Evolutionary conservation across 2,888 invertebrate species (phyloP).

Genomic region (Yponomeuta cagnagella): DNA sequence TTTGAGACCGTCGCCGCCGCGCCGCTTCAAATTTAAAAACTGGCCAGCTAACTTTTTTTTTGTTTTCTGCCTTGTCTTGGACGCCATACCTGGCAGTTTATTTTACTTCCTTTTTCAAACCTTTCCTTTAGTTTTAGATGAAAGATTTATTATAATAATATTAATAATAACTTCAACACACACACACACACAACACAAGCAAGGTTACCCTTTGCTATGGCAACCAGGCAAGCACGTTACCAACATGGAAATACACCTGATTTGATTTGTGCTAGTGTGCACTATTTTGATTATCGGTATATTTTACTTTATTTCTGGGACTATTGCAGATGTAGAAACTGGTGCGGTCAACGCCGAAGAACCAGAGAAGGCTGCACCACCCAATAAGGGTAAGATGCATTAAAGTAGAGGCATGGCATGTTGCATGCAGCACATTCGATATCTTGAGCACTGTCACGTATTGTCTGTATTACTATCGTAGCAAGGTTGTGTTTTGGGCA

Average conservation of each 20-base stretch:
- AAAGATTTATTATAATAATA: no score
- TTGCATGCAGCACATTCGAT: constrained; percentile 8
- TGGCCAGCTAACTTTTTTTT: no score
- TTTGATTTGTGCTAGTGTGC: neutral
- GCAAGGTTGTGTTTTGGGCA: neutral
- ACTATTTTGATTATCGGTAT: neutral
- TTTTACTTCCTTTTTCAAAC: neutral
- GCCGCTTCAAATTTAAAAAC: no score
- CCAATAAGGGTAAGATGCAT: constrained; percentile 18
- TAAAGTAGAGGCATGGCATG: constrained; percentile 16
- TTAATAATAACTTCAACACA: no score
- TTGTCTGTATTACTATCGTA: neutral
- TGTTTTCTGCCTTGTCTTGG: no score
- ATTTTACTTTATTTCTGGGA: neutral
- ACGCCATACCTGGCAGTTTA: neutral
- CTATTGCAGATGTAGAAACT: constrained; percentile 20
- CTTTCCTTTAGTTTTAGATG: neutral
- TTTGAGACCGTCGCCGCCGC: no score
- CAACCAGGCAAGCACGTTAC: no score
- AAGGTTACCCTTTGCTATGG: no score
- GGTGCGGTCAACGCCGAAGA: constrained; percentile 14
- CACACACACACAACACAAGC: no score
- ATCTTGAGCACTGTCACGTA: neutral
- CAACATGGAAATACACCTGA: no score
- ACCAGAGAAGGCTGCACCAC: constrained; percentile 12